phyloP scores from a whole-genome alignment of 2,797 vertebrate species.

The Macropodus opercularis region DNA sequence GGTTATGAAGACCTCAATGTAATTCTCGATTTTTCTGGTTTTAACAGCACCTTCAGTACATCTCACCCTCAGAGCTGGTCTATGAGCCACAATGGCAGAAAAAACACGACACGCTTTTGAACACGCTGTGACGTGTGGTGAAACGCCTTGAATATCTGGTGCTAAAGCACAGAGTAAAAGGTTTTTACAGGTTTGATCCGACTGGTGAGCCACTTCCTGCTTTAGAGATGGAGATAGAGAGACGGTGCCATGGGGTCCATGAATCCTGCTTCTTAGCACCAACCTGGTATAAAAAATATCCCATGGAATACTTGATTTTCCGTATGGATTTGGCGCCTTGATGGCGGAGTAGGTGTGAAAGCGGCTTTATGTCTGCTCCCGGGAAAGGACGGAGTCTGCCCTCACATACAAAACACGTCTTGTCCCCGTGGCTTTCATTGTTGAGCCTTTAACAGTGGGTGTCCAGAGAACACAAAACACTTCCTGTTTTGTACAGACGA shows the following conservation, averaged over 20 bases:
- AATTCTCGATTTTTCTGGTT: slow-evolving; percentile 16
- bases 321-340: neutral
- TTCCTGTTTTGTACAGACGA: slow-evolving; percentile 17
- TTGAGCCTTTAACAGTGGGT: slow-evolving; percentile 1
- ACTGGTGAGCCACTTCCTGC: slow-evolving; percentile 9
- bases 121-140: slow-evolving; percentile 24
- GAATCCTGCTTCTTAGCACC: slow-evolving; percentile 8
- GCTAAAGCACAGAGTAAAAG: slow-evolving; percentile 10
- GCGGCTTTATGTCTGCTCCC: slow-evolving; percentile 1
- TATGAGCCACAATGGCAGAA: neutral
- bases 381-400: slow-evolving; percentile 1
- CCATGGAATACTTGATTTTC: neutral
- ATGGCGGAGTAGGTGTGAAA: neutral
- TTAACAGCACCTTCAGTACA: neutral
- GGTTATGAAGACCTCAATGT: slow-evolving; percentile 32
- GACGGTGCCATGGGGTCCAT: neutral
- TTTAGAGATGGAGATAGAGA: no score
- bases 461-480: slow-evolving; percentile 1
- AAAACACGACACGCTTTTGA: slow-evolving; percentile 26
- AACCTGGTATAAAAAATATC: slow-evolving; percentile 2
- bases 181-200: slow-evolving; percentile 28
- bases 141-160: slow-evolving; percentile 37
- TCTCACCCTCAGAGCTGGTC: neutral
- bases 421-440: neutral
- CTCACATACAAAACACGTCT: slow-evolving; percentile 15